Evolutionary conservation across 1,140 invertebrate genomes (phyloP).

Genomic region (Cotesia typhae): DNA sequence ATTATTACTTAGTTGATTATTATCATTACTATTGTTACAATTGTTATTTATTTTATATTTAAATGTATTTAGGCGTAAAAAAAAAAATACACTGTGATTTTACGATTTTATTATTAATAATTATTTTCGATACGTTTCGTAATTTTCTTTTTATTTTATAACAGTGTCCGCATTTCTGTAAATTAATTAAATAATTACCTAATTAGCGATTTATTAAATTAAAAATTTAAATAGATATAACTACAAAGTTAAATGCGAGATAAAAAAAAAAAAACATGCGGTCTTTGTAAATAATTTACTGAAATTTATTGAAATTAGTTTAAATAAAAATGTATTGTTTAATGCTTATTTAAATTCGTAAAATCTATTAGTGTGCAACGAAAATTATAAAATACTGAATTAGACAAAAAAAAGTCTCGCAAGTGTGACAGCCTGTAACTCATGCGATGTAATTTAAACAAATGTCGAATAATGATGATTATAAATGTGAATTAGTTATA

Average conservation of each 20-base stretch:
- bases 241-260: not conserved
- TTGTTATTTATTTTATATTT: not conserved
- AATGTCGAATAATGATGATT: not conserved
- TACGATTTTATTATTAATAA: not conserved
- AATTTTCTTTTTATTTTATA: not conserved
- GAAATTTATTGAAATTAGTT: not conserved
- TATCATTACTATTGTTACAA: not conserved
- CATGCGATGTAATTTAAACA: not conserved
- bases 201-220: too few species aligned
- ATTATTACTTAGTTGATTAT: not conserved
- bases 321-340: not conserved
- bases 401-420: not conserved
- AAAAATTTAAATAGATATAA: not conserved
- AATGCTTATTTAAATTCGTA: conserved; percentile 1
- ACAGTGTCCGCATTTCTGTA: conserved; percentile 1
- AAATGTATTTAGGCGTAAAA: not conserved
- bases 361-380: conserved; percentile 6
- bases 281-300: conserved; percentile 2
- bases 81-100: conserved; percentile 9
- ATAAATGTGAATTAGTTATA: conserved; percentile 6
- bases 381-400: not conserved
- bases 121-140: not conserved
- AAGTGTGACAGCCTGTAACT: not conserved
- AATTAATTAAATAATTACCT: too few species aligned
- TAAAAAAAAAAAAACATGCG: not conserved